Evolutionary conservation across 2,113 vertebrate species (phyloP).

Genomic region (Rattus rattus): DNA sequence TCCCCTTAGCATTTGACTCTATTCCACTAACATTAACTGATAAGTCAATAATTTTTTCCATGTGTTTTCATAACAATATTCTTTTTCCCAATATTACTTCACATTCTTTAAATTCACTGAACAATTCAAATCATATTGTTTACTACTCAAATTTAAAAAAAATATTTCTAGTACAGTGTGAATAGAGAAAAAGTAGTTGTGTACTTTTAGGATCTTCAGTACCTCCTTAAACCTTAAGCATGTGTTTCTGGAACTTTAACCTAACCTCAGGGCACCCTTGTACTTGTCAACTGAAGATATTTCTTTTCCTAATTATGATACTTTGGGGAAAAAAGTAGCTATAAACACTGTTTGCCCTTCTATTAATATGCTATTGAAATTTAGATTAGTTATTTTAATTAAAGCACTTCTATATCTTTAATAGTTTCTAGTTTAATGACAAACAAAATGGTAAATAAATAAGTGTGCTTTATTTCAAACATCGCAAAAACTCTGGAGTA

Average conservation of each 20-base stretch:
- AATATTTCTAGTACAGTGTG: neutral
- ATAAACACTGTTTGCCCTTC: neutral
- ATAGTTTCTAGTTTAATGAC: neutral
- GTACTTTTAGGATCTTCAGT: neutral
- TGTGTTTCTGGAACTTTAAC: neutral
- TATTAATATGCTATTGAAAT: neutral
- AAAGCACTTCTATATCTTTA: neutral
- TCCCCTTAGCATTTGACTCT: neutral
- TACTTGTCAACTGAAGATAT: neutral
- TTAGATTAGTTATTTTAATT: neutral
- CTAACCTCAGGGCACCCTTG: neutral
- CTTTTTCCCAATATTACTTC: neutral
- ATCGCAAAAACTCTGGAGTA: neutral
- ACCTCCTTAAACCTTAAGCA: neutral
- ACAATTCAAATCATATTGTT: neutral
- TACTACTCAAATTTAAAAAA: neutral
- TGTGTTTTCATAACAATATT: neutral
- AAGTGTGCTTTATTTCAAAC: neutral
- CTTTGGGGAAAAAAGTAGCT: slow-evolving; percentile 1
- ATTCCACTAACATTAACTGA: neutral
- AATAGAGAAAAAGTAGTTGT: neutral
- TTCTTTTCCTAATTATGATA: neutral
- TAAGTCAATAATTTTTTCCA: neutral
- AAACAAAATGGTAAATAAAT: neutral
- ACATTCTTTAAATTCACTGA: neutral